Evolutionary conservation across 2,113 vertebrate species (phyloP).

Genomic region (Delphinapterus leucas): DNA sequence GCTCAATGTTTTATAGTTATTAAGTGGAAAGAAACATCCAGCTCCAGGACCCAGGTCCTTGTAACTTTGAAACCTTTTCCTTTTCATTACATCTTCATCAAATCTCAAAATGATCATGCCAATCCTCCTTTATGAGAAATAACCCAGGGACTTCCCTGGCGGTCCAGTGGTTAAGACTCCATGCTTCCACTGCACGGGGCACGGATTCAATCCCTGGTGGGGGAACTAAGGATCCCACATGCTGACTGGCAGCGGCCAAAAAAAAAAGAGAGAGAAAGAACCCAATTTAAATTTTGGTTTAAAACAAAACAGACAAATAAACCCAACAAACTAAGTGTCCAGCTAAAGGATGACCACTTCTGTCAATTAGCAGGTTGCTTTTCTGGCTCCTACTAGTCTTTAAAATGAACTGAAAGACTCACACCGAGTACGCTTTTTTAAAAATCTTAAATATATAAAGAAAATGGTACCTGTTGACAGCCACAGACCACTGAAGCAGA

Average conservation of each 20-base stretch:
- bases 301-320: conserved; percentile 40
- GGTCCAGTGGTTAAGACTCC: neutral
- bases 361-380: conserved; percentile 29
- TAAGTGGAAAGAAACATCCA: conserved; percentile 35
- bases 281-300: conserved; percentile 18
- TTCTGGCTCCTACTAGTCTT: neutral
- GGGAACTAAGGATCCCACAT: neutral
- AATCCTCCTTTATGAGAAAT: neutral
- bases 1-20: conserved; percentile 1
- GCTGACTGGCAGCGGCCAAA: neutral
- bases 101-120: conserved; percentile 18
- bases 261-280: neutral
- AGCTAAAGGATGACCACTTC: neutral
- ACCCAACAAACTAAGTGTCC: neutral
- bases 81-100: conserved; percentile 36
- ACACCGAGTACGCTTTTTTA: neutral
- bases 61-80: conserved; percentile 36
- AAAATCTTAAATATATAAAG: conserved; percentile 36
- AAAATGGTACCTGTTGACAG: conserved; percentile 81
- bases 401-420: neutral
- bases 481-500: conserved; percentile 81
- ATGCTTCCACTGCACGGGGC: neutral
- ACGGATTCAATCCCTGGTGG: rapidly evolving
- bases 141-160: neutral
- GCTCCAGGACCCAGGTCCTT: neutral